phyloP scores from a whole-genome alignment of 1,140 invertebrate genomes.

The Akabosia matsudoensis region DNA sequence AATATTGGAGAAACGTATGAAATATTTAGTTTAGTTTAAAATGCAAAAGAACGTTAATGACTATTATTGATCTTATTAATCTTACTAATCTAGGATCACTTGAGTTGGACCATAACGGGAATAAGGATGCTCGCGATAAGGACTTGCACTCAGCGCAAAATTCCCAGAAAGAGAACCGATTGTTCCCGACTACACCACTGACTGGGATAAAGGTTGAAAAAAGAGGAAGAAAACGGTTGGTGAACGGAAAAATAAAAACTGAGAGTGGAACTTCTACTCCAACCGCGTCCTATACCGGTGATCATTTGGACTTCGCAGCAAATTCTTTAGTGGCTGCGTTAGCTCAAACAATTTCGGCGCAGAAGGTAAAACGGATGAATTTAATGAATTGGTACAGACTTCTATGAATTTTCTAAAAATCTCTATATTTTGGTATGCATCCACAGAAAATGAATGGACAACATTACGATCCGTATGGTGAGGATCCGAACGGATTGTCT shows the following conservation, averaged over 20 bases:
- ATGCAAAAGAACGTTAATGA: not conserved
- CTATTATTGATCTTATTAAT: not conserved
- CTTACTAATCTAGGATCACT: slow-evolving; percentile 62
- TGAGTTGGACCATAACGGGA: slow-evolving; percentile 62
- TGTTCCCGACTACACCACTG: slow-evolving; percentile 26
- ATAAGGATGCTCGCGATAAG: slow-evolving; percentile 37
- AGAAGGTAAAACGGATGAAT: slow-evolving; percentile 62
- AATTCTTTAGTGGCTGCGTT: slow-evolving; percentile 91
- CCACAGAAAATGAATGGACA: not conserved
- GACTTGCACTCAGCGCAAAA: slow-evolving; percentile 44
- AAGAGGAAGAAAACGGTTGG: slow-evolving; percentile 45
- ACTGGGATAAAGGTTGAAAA: slow-evolving; percentile 43
- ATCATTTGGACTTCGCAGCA: slow-evolving; percentile 71
- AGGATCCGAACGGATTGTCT: not conserved
- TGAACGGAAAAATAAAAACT: slow-evolving; percentile 32
- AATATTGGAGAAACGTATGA: slow-evolving; percentile 76
- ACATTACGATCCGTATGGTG: not conserved
- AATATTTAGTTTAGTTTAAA: too few species aligned
- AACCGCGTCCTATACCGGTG: slow-evolving; percentile 60
- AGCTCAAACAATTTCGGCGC: slow-evolving; percentile 91
- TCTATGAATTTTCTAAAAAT: not conserved
- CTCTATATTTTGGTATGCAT: not conserved
- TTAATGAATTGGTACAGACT: not conserved
- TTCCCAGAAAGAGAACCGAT: slow-evolving; percentile 63
- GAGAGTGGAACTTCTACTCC: slow-evolving; percentile 39